phyloP scores from a whole-genome alignment of 2,888 invertebrate genomes.

The Meta bourneti region DNA sequence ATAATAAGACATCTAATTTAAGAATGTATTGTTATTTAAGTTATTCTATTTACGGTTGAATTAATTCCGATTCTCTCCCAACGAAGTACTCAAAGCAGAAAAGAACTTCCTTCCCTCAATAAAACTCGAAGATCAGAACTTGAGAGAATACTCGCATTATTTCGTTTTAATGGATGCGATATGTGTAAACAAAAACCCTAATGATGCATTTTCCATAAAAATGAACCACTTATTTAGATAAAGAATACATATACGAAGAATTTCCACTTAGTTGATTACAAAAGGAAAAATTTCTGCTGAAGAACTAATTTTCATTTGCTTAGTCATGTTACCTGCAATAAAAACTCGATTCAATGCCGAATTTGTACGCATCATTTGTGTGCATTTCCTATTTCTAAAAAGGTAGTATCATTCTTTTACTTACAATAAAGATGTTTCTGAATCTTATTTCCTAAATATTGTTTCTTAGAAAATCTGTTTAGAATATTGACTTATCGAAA shows the following conservation, averaged over 20 bases:
- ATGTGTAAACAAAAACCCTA: conserved; percentile 21
- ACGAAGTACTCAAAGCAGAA: conserved; percentile 3
- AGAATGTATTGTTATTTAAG: background rate
- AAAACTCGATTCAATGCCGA: background rate
- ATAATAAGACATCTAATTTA: background rate
- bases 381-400: too few species aligned
- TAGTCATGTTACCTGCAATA: background rate
- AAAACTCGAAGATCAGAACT: background rate
- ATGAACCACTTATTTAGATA: background rate
- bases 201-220: conserved; percentile 28
- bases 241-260: background rate
- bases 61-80: conserved; percentile 6
- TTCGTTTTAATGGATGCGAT: conserved; percentile 7
- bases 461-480: too few species aligned
- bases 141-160: background rate
- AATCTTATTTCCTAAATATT: too few species aligned
- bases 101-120: background rate
- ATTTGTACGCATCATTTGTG: background rate
- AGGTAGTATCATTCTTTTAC: too few species aligned
- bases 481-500: too few species aligned
- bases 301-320: conserved; percentile 8
- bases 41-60: conserved; percentile 29
- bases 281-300: background rate
- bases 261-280: conserved; percentile 12
- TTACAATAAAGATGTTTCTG: too few species aligned